A percentile compares a stretch with the other conserved stretches of the same genome.
These are phyloP conservation scores for Steinernema khuongi DNA, from an alignment of 1,140 invertebrate species.

Conservation along the genomic window DNA sequence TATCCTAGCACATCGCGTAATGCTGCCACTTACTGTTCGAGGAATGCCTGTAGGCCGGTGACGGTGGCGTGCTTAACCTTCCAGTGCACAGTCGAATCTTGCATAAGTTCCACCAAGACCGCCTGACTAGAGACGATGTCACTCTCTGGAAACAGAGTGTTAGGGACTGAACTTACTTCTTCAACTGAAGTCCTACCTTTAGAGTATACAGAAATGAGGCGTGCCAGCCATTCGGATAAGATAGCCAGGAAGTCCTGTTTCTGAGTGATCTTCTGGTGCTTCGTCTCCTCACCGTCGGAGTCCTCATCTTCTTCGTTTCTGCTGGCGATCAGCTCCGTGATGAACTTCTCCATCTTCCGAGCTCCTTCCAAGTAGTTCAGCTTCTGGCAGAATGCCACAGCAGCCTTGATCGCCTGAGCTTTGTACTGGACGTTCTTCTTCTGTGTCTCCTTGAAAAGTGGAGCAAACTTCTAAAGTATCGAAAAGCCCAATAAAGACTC, in stretches of 20 bases:
- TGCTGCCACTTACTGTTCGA: not conserved
- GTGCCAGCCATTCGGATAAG: not conserved
- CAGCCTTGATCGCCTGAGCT: not conserved
- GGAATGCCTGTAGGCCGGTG: not conserved
- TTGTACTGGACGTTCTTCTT: slow-evolving; percentile 20
- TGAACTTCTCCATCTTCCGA: not conserved
- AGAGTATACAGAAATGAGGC: not conserved
- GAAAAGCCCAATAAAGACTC: not conserved
- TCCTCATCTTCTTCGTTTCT: not conserved
- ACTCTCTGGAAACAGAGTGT: not conserved
- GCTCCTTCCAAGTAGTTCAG: not conserved
- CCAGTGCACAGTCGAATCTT: not conserved
- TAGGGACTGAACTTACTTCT: not conserved
- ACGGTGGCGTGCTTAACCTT: not conserved
- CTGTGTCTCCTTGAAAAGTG: slow-evolving; percentile 22
- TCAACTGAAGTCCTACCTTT: not conserved
- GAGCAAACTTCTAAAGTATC: slow-evolving; percentile 2
- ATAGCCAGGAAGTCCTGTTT: not conserved
- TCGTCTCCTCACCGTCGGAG: not conserved
- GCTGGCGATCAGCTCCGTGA: not conserved
- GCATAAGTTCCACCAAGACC: not conserved
- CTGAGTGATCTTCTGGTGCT: slow-evolving; percentile 6
- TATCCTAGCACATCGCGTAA: not conserved
- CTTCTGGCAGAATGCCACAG: not conserved
- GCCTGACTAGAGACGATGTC: not conserved